Base-by-base conservation (phyloP, 2,113 vertebrate species). In the Bucco capensis region DNA sequence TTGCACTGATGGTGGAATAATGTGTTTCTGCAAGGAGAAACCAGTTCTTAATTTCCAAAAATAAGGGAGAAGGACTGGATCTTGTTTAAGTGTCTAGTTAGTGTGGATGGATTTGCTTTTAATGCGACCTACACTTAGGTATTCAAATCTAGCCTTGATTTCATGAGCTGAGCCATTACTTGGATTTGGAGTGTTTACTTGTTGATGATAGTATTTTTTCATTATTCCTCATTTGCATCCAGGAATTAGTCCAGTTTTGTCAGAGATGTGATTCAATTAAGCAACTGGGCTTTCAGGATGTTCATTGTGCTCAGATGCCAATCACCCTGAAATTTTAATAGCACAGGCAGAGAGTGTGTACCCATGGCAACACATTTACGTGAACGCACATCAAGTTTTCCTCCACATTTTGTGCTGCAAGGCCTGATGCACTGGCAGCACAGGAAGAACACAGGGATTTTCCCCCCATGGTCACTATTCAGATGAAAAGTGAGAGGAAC, bases 401-500 rank as follows among this genome's bases (percentile, higher is more conserved):
- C 33, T 70, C 35, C 0, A 1, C 57, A 6, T 80, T 88, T 44
- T 65, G 11, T 75, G 33, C 65, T 71, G 57, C 35, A 75, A 75
- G 35, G 44, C n/a, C 30, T 25, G 24, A 28, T 6, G 19, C 7
- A 1, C 50, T 35, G 27, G 22, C 13, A 50, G n/a, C 3, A 3
- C 35, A 8, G 60, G 77, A 8, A 35, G 40, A 77, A 54, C 0
- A 0, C 11, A 9, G 31, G 31, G 27, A 31, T 67, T 64, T 86
- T 17, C 9, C 56, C 10, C 4, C n/a, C 42, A 17, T 5, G 3
- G n/a, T 57, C 1, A 1, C 18, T n/a, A 38, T 23, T 66, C 0
- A 3, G 19, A 33, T 65, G 53, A 49, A 51, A 86, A 35, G n/a
- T 9, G n/a, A 87, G 38, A 62, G 49, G 23, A 28, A 4, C 40